phyloP scores from a whole-genome alignment of 2,797 vertebrate genomes.

The Hirundo rustica region DNA sequence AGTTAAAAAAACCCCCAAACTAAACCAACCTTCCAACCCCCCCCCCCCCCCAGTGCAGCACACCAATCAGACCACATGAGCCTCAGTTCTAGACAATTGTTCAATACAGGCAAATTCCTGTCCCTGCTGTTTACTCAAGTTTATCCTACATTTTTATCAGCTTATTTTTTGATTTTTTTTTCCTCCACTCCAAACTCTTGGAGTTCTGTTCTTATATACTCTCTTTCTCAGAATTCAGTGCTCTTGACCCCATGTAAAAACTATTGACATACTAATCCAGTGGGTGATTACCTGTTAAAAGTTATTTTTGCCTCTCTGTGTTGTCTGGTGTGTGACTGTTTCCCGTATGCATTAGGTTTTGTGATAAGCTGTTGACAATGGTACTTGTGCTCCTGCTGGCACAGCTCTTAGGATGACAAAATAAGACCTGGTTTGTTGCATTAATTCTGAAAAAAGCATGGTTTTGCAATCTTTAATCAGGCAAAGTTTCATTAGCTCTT shows the following conservation, averaged over 20 bases:
- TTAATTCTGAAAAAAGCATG: background rate
- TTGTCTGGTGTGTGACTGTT: background rate
- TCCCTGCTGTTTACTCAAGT: background rate
- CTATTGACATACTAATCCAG: background rate
- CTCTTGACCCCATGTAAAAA: background rate
- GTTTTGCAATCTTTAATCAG: conserved; percentile 10
- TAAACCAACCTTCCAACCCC: background rate
- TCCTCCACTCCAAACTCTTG: background rate
- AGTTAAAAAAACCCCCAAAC: background rate
- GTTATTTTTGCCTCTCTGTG: background rate
- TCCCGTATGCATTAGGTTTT: background rate
- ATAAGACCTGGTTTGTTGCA: background rate
- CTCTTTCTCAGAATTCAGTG: background rate
- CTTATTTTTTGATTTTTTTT: background rate
- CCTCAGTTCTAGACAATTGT: background rate
- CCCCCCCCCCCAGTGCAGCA: background rate
- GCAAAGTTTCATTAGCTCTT: background rate
- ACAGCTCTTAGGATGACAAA: background rate
- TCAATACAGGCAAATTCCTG: background rate
- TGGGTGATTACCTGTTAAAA: background rate
- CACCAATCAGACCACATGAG: background rate
- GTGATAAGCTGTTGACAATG: background rate
- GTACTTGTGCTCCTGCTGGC: background rate
- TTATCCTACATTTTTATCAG: background rate
- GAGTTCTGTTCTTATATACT: background rate